Percentiles rank a stretch among this genome's conserved stretches.
phyloP scores from a whole-genome alignment of 2,888 invertebrate species.

The Halocaridina rubra region DNA sequence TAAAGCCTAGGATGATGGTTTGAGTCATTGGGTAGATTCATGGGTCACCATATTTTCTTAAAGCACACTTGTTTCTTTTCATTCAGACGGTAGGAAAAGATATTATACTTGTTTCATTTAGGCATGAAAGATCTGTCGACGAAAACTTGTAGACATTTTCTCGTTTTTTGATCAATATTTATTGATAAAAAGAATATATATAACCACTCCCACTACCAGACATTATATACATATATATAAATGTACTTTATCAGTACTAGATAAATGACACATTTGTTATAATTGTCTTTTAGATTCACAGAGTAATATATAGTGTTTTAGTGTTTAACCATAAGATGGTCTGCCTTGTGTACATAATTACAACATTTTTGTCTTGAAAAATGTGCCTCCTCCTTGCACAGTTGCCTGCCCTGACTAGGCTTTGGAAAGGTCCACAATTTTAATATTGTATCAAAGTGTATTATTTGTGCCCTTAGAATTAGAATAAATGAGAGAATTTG shows the following conservation, averaged over 20 bases:
- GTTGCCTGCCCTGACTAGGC: slow-evolving; percentile 41
- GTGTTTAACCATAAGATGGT: slow-evolving; percentile 32
- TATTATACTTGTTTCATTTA: no score
- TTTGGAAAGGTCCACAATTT: slow-evolving; percentile 6
- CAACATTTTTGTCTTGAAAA: slow-evolving; percentile 42
- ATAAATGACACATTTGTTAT: slow-evolving; percentile 25
- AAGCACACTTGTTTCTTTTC: no score
- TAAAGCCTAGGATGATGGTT: slow-evolving; percentile 2
- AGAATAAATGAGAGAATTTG: background rate
- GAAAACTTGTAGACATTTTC: no score
- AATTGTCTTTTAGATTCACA: slow-evolving; percentile 49
- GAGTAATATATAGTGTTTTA: slow-evolving; percentile 57
- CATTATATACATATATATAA: background rate
- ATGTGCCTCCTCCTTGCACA: slow-evolving; percentile 44
- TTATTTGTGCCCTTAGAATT: background rate
- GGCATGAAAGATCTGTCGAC: no score
- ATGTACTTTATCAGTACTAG: background rate
- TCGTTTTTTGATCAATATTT: no score
- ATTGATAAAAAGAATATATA: no score
- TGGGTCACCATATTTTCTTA: background rate
- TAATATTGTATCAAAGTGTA: background rate
- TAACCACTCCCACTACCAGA: background rate
- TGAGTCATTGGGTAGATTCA: background rate
- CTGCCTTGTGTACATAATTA: slow-evolving; percentile 47
- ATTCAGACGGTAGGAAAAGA: no score